Conservation (phyloP, 2,888 invertebrate genomes). For the Acanthacorydalis orientalis region DNA sequence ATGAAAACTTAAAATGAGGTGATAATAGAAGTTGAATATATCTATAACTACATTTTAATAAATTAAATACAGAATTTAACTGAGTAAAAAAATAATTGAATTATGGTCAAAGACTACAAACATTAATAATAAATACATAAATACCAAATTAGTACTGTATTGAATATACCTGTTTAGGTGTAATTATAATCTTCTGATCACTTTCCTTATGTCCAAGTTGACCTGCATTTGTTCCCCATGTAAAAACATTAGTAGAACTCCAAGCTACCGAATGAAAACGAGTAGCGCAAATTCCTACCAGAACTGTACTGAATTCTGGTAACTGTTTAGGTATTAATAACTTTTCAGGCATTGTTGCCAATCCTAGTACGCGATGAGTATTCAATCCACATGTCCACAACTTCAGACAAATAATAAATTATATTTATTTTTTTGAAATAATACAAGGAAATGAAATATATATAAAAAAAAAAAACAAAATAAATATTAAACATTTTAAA, state of each 20-base stretch:
- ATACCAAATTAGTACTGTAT: not conserved
- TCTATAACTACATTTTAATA: no score
- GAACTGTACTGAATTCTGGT: conserved; percentile 23
- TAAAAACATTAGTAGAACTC: conserved; percentile 43
- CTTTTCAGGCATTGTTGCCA: conserved; percentile 31
- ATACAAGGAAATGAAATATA: no score
- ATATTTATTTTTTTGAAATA: not conserved
- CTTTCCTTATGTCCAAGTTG: conserved; percentile 53
- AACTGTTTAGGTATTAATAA: conserved; percentile 26
- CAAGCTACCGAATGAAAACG: conserved; percentile 55
- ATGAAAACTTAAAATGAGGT: no score
- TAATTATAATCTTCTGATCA: conserved; percentile 22
- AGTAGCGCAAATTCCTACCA: conserved; percentile 44
- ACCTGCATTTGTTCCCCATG: conserved; percentile 71
- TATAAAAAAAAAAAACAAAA: not conserved
- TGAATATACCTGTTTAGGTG: conserved; percentile 29
- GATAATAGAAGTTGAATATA: no score
- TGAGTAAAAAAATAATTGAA: no score
- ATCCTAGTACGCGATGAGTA: conserved; percentile 44
- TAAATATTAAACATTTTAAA: conserved; percentile 16
- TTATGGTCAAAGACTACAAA: no score
- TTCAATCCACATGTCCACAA: conserved; percentile 47
- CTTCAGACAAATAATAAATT: conserved; percentile 19
- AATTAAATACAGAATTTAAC: no score
- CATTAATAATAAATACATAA: no score